Evolutionary conservation across 1,140 invertebrate genomes (phyloP), one percentile per base, ranked within the genome.

Genomic region (Proctacanthus coquilletti): DNA sequence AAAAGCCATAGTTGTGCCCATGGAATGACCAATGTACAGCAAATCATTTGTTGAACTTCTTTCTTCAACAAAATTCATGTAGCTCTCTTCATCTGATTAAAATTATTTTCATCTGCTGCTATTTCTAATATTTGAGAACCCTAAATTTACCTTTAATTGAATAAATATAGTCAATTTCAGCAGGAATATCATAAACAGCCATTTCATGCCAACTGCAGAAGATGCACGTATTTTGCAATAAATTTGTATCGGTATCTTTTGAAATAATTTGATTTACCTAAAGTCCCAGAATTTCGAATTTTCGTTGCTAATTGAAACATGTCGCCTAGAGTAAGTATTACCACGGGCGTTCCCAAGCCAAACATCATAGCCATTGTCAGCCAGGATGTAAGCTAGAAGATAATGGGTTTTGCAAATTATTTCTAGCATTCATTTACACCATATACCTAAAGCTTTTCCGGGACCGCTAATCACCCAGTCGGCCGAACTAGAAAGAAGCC

Each of bases 341-440:
- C 78, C 77, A 37, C 78, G 55, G 11, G 66, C 64, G 52, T 81
- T 81, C 1, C 71, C 74, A 45, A 80, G 44, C 77, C 77, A 81
- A 1, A 78, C 74, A 44, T 78, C 75, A 41, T 65, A 77, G 4
- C 72, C 72, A 13, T 50, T 54, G 46, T 84, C 77, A 2, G 73
- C 74, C 36, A 83, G 52, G 15, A 69, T 55, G 43, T 70, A 74
- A 4, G 61, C 69, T 68, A 49, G 3, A 10, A 53, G 39, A n/a
- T n/a, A n/a, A n/a, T n/a, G n/a, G n/a, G n/a, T n/a, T n/a, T n/a
- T n/a, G n/a, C n/a, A n/a, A n/a, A n/a, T n/a, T n/a, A n/a, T n/a
- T n/a, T n/a, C n/a, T n/a, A n/a, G n/a, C n/a, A n/a, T n/a, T n/a
- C n/a, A n/a, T n/a, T n/a, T n/a, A n/a, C n/a, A n/a, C n/a, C n/a